Evolutionary conservation across 2,888 invertebrate species (phyloP).

Genomic region (Heliconius ethilla): DNA sequence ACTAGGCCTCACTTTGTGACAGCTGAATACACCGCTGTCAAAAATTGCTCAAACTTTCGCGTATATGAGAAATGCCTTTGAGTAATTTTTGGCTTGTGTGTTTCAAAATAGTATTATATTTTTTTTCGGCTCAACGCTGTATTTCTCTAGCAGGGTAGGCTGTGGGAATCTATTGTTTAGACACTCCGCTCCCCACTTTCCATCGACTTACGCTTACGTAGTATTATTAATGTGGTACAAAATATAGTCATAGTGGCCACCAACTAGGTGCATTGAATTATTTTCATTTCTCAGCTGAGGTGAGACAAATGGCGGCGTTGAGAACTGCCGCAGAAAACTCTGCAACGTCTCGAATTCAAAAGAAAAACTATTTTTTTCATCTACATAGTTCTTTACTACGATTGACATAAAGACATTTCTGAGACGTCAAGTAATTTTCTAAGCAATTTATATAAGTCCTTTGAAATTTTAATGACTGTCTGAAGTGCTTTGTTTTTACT

Average conservation of each 20-base stretch:
- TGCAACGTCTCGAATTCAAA: too few relatives aligned
- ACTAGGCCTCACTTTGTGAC: neutral
- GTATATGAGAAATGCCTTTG: neutral
- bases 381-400: too few relatives aligned
- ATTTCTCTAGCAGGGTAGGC: too few relatives aligned
- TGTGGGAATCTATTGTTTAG: too few relatives aligned
- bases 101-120: neutral
- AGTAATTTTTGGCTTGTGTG: neutral
- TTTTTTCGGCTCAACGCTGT: too few relatives aligned
- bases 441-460: neutral
- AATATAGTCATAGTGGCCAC: too few relatives aligned
- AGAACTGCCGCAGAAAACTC: too few relatives aligned
- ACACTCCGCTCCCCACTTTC: too few relatives aligned
- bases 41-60: neutral
- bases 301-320: neutral
- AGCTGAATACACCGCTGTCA: conserved; percentile 4
- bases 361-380: too few relatives aligned
- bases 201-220: too few relatives aligned
- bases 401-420: too few relatives aligned
- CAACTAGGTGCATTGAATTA: neutral
- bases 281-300: neutral
- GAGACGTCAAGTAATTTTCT: neutral
- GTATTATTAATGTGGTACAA: too few relatives aligned
- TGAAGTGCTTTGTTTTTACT: conserved; percentile 5
- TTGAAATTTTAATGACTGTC: conserved; percentile 7